These are phyloP conservation scores for Synanthedon tipuliformis DNA, from an alignment of 2,888 invertebrate genomes.

Conservation along the genomic window DNA sequence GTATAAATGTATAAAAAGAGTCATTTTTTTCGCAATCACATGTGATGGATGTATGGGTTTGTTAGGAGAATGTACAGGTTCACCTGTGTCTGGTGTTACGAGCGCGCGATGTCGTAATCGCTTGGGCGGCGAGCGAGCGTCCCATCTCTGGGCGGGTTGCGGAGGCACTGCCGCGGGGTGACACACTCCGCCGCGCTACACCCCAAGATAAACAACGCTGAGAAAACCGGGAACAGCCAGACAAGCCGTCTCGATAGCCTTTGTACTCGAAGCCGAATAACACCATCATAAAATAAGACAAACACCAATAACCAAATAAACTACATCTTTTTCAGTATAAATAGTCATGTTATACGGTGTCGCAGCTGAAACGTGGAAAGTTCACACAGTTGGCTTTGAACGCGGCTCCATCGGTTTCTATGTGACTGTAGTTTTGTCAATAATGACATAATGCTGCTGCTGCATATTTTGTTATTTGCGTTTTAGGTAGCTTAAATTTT, in stretches of 20 bases:
- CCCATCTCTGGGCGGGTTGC: constrained; percentile 49
- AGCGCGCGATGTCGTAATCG: constrained; percentile 29
- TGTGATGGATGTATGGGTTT: constrained; percentile 18
- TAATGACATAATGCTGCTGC: background rate
- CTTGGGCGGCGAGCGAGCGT: constrained; percentile 39
- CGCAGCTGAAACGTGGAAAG: constrained; percentile 4
- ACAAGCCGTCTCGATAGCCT: constrained; percentile 67
- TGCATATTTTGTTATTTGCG: too few relatives aligned
- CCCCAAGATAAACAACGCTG: constrained; percentile 64
- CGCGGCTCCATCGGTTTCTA: background rate
- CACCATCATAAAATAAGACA: constrained; percentile 59
- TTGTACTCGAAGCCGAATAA: constrained; percentile 46
- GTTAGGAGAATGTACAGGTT: constrained; percentile 20
- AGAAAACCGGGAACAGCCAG: constrained; percentile 61
- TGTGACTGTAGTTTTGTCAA: background rate
- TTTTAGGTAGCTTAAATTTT: too few relatives aligned
- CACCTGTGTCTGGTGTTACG: constrained; percentile 39
- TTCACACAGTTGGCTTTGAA: background rate
- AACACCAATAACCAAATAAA: constrained; percentile 40
- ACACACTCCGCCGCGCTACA: constrained; percentile 33
- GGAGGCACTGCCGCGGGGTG: constrained; percentile 56
- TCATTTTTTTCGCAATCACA: constrained; percentile 50
- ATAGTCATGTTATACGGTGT: background rate
- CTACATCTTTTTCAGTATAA: constrained; percentile 8
- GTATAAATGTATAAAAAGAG: constrained; percentile 66